Conservation (phyloP, 2,797 vertebrate genomes). For the Podargus strigoides region DNA sequence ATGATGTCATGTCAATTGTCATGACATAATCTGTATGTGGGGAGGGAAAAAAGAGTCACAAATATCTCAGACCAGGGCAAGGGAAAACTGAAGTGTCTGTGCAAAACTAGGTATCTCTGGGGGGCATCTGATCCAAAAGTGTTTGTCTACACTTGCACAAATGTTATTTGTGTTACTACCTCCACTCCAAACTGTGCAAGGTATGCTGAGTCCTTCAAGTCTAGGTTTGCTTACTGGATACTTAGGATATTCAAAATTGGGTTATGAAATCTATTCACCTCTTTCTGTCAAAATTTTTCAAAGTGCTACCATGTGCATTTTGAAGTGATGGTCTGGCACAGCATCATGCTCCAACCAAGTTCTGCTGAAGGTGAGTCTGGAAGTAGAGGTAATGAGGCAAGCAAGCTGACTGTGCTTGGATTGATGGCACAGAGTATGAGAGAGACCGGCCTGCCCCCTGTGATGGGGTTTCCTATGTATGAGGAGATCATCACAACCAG, state of each 20-base stretch:
- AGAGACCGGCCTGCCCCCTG: not conserved
- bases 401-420: not conserved
- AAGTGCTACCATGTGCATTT: not conserved
- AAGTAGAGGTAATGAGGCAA: not conserved
- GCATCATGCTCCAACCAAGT: not conserved
- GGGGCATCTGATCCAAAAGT: not conserved
- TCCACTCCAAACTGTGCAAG: not conserved
- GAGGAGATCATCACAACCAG: not conserved
- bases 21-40: not conserved
- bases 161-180: not conserved
- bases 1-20: not conserved
- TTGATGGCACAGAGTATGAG: accelerated
- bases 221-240: not conserved
- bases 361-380: not conserved
- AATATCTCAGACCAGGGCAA: not conserved
- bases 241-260: not conserved
- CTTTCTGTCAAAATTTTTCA: not conserved
- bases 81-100: not conserved
- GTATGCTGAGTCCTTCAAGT: not conserved
- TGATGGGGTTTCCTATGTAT: not conserved
- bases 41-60: not conserved
- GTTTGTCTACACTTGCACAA: not conserved
- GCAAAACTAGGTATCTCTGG: too few species aligned
- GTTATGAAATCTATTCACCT: not conserved
- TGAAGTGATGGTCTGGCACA: not conserved